Base-by-base conservation (phyloP, 2,797 vertebrate genomes). In the Garrulus glandarius region DNA sequence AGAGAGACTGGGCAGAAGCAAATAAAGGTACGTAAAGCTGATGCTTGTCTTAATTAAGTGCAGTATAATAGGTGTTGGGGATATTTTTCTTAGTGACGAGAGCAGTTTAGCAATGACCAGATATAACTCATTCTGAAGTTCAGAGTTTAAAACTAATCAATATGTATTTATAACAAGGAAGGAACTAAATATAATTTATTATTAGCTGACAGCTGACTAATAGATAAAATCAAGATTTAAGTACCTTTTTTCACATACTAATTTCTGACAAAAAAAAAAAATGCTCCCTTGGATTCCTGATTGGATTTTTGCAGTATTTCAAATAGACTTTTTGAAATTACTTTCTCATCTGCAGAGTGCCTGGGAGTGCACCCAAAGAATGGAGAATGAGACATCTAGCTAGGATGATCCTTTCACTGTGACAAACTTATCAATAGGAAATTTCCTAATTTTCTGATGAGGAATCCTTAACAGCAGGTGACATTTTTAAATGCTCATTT, bases 21-120 rank as follows among this genome's bases (percentile, higher is more conserved):
- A 98, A 98, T 98, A 98, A 98, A 97, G 97, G 97, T 96, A 97
- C 97, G 97, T 98, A 98, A 98, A 98, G 98, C 97, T 92, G 94
- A 95, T 96, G 97, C 97, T 97, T 97, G 97, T 98, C 98, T 99
- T 99, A 98, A 99, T 99, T 98, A 98, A 98, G 98, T 97, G 97
- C 96, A 95, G 97, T 97, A 97, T 98, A 98, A 99, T 98, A 98
- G 97, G 96, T 97, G 97, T 93, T 96, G 87, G 77, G 84, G 64
- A 32, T 82, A 75, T 96, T 95, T 97, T 90, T 94, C 96, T 95
- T 96, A 96, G 96, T 95, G 96, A 98, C 97, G 94, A 96, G 95
- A 97, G 96, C 97, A 98, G 97, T 98, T 98, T 98, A 98, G 97
- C 98, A 95, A 94, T 95, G 97, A 96, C 92, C 93, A 96, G 96